These are phyloP conservation scores for Axea sp. DNA, from an alignment of 2,888 invertebrate genomes.

Conservation along the genomic window DNA sequence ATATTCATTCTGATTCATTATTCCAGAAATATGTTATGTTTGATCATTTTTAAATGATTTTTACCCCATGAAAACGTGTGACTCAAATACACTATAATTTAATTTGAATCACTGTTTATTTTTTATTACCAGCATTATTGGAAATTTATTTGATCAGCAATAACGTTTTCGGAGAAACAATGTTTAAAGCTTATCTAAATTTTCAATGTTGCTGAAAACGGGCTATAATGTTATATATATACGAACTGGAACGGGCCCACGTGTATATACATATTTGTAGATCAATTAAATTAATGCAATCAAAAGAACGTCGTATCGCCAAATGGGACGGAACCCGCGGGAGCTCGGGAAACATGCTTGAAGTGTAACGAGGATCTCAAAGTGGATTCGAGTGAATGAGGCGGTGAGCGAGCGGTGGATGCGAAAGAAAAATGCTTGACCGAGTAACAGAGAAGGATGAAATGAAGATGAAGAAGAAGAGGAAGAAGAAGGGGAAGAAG, in stretches of 20 bases:
- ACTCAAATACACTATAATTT: no score
- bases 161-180: no score
- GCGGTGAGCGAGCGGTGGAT: constrained; percentile 41
- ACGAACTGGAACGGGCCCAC: constrained; percentile 47
- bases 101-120: no score
- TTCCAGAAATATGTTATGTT: no score
- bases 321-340: constrained; percentile 66
- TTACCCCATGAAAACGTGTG: no score
- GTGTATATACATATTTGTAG: constrained; percentile 55
- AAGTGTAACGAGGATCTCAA: constrained; percentile 75
- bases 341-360: constrained; percentile 64
- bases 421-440: constrained; percentile 63
- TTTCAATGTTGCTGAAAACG: constrained; percentile 37
- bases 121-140: no score
- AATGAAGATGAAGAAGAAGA: constrained; percentile 17
- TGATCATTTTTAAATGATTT: no score
- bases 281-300: constrained; percentile 70
- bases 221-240: constrained; percentile 53
- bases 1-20: no score
- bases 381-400: constrained; percentile 60
- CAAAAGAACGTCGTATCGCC: constrained; percentile 65
- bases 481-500: constrained; percentile 1
- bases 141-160: no score
- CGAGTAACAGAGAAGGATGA: constrained; percentile 57
- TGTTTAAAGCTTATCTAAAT: constrained; percentile 57